phyloP scores from a whole-genome alignment of 2,113 vertebrate species.

The Haliaeetus leucogaster region DNA sequence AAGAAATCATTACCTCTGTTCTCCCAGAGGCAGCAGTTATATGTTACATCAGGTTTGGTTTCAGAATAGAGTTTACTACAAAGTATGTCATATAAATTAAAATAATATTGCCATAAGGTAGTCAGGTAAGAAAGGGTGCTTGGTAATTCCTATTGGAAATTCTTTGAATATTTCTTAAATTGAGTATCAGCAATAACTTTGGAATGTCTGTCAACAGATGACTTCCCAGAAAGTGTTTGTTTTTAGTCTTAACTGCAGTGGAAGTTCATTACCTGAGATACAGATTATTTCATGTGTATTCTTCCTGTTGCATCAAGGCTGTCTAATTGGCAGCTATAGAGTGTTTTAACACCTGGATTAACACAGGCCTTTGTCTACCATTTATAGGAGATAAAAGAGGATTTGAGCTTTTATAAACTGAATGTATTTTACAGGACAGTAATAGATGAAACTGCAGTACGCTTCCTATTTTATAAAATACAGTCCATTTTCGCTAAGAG shows the following conservation, averaged over 20 bases:
- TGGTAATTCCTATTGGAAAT: background rate
- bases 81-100: background rate
- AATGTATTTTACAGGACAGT: background rate
- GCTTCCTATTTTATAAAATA: background rate
- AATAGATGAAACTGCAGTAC: background rate
- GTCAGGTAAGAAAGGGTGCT: background rate
- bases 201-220: background rate
- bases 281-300: background rate
- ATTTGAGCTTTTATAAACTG: conserved; percentile 9
- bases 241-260: background rate
- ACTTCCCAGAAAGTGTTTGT: background rate
- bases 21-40: background rate
- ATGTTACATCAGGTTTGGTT: background rate
- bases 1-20: background rate
- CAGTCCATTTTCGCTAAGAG: background rate
- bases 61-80: background rate
- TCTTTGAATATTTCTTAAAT: background rate
- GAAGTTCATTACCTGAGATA: background rate
- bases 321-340: background rate
- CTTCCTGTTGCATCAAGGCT: background rate
- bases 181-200: background rate
- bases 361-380: background rate
- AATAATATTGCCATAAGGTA: background rate
- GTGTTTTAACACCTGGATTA: conserved; percentile 36
- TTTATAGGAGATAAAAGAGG: conserved; percentile 12